Conservation (phyloP, 2,113 vertebrate species). For the Prinia subflava region DNA sequence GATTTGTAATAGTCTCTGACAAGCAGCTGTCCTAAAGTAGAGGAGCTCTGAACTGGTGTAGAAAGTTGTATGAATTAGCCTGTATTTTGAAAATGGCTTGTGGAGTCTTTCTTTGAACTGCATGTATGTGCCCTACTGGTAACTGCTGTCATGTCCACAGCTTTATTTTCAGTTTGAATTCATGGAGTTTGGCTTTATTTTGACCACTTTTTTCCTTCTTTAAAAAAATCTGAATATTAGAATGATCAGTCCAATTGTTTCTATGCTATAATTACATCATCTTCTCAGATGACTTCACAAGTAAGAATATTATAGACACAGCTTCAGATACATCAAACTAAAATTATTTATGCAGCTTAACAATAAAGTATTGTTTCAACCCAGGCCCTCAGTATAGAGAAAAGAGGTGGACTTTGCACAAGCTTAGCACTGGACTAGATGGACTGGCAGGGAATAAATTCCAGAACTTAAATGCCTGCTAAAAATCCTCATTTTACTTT, state of each 20-base stretch:
- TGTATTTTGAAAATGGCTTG: not conserved
- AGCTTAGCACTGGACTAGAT: not conserved
- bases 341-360: not conserved
- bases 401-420: not conserved
- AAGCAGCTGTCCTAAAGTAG: not conserved
- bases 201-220: not conserved
- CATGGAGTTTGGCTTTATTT: not conserved
- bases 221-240: not conserved
- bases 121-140: not conserved
- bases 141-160: not conserved
- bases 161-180: slow-evolving; percentile 1
- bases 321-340: not conserved
- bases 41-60: not conserved
- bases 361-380: not conserved
- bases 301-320: not conserved
- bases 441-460: not conserved
- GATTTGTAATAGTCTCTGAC: not conserved
- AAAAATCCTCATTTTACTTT: not conserved
- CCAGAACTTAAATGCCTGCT: not conserved
- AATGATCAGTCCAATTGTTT: not conserved
- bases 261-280: not conserved
- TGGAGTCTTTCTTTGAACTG: not conserved
- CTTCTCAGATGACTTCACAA: not conserved
- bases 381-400: not conserved
- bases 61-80: not conserved